Percentiles rank a stretch among this genome's conserved stretches.
phyloP scores from a whole-genome alignment of 2,113 vertebrate genomes.

The Amblyopsis rosae region DNA sequence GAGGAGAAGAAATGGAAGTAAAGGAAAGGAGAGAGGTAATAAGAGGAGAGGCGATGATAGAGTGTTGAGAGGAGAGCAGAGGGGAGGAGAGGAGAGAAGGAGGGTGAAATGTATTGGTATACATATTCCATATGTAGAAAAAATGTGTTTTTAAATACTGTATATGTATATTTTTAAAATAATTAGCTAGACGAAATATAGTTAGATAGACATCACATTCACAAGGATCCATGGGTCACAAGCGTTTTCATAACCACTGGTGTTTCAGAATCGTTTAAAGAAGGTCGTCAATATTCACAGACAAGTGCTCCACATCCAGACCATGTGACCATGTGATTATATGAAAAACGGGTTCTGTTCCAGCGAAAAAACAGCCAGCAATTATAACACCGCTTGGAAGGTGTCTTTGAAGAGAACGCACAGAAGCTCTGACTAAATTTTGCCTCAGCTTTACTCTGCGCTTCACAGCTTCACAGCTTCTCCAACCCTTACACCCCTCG shows the following conservation, averaged over 20 bases:
- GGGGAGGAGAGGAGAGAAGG: background rate
- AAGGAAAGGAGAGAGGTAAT: background rate
- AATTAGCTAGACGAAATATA: too few species aligned
- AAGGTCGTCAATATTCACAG: background rate
- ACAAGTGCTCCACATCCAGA: background rate
- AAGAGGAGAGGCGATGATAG: slow-evolving; percentile 2
- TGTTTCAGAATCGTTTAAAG: too few species aligned
- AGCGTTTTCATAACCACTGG: too few species aligned
- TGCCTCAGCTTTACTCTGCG: slow-evolving; percentile 22
- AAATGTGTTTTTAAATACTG: too few species aligned
- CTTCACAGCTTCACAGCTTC: slow-evolving; percentile 10
- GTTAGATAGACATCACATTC: too few species aligned
- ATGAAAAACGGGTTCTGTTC: slow-evolving; percentile 23
- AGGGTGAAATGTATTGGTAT: background rate
- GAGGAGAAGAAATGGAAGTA: background rate
- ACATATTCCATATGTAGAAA: too few species aligned
- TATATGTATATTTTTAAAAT: too few species aligned
- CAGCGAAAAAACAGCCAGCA: slow-evolving; percentile 30
- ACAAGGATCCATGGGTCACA: too few species aligned
- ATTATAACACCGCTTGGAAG: slow-evolving; percentile 49
- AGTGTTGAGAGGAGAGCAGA: slow-evolving; percentile 4
- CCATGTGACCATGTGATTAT: background rate
- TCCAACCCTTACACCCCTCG: background rate
- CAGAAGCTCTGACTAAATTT: slow-evolving; percentile 34
- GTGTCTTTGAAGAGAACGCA: slow-evolving; percentile 26